A percentile compares a stretch with the other conserved stretches of the same genome.
Evolutionary conservation across 2,888 invertebrate species (phyloP).

Genomic region (Lathronympha strigana): DNA sequence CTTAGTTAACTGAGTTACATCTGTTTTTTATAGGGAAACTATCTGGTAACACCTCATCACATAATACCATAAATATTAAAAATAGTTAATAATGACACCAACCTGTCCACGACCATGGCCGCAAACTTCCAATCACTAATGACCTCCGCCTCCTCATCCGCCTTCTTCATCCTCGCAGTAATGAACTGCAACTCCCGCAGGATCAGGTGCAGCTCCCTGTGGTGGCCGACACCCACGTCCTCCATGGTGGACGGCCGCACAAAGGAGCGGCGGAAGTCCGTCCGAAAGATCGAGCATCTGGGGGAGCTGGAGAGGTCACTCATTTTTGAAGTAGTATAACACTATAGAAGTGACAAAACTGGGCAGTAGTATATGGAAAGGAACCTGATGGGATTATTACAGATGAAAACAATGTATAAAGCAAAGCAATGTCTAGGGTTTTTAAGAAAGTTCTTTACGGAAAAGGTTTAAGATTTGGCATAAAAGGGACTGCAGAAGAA

Average conservation of each 20-base stretch:
- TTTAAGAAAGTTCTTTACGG: too few species aligned
- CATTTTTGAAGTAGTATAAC: constrained; percentile 27
- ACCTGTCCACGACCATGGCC: constrained; percentile 98
- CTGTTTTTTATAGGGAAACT: too few species aligned
- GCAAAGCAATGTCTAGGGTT: too few species aligned
- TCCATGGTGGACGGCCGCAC: constrained; percentile 92
- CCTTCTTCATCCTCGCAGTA: constrained; percentile 96
- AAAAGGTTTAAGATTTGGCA: too few species aligned
- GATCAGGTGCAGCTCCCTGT: constrained; percentile 95
- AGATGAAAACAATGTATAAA: too few species aligned
- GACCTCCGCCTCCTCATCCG: constrained; percentile 96
- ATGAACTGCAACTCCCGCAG: constrained; percentile 97
- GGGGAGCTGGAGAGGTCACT: constrained; percentile 38
- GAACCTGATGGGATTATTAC: too few species aligned
- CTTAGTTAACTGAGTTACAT: too few species aligned
- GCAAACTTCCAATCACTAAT: constrained; percentile 99
- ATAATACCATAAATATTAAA: neutral
- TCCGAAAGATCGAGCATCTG: constrained; percentile 81
- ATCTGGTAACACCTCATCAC: too few species aligned
- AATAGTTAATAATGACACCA: constrained; percentile 42
- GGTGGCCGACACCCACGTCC: constrained; percentile 87
- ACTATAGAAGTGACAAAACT: neutral
- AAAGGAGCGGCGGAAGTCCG: constrained; percentile 85
- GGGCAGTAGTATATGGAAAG: too few species aligned
- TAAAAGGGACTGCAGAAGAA: too few species aligned